These are phyloP conservation scores for Climacteris rufus DNA, from an alignment of 2,113 vertebrate genomes.

Conservation along the genomic window DNA sequence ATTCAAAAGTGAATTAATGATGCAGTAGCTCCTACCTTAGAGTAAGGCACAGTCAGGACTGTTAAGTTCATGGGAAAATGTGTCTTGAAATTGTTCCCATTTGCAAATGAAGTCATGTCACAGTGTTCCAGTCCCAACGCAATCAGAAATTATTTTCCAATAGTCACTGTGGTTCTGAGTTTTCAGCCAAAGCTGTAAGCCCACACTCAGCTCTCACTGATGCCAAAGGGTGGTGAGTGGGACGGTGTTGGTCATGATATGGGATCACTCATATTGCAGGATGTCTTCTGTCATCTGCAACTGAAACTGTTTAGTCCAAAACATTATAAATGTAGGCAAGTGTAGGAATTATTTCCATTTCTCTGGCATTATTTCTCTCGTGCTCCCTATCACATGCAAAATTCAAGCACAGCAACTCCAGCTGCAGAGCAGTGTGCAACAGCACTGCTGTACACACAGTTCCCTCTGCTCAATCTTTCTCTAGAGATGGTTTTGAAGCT, in stretches of 20 bases:
- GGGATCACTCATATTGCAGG: fast-evolving
- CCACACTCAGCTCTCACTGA: neutral
- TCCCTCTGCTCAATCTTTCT: neutral
- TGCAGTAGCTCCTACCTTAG: neutral
- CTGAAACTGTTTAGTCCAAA: neutral
- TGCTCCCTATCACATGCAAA: fast-evolving
- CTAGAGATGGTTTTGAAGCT: neutral
- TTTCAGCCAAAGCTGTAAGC: neutral
- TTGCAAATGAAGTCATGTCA: neutral
- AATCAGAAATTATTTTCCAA: neutral
- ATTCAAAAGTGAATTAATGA: neutral
- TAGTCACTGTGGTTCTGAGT: neutral
- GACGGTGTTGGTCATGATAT: neutral
- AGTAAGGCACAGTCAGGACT: neutral
- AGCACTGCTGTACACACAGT: neutral
- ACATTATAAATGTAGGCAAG: neutral
- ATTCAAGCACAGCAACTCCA: neutral
- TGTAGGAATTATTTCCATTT: neutral
- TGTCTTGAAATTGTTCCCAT: neutral
- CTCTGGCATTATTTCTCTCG: neutral
- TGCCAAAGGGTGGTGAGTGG: fast-evolving
- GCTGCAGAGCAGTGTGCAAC: neutral
- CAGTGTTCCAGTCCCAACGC: neutral
- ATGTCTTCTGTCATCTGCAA: neutral
- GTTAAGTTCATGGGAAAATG: fast-evolving